A percentile compares a stretch with the other conserved stretches of the same genome.
Evolutionary conservation across 2,113 vertebrate genomes (phyloP).

Genomic region (Crotalus viridis): DNA sequence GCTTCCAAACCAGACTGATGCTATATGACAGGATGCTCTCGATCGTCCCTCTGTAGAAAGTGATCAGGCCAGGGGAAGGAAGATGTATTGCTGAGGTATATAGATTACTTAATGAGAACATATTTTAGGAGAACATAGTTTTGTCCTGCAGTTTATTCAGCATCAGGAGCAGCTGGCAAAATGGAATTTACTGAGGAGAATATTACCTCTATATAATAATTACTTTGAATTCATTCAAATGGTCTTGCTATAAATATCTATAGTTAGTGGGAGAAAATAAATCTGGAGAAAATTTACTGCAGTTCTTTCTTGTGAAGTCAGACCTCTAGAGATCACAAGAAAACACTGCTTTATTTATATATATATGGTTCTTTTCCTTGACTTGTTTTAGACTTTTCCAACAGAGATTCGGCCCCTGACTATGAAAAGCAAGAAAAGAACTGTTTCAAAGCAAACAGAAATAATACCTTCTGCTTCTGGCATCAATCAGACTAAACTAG

Average conservation of each 20-base stretch:
- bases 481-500: slow-evolving; percentile 63
- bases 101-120: not conserved
- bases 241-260: not conserved
- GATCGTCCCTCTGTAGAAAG: too few species aligned
- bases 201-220: not conserved
- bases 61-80: too few species aligned
- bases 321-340: not conserved
- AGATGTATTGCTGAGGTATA: not conserved
- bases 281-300: not conserved
- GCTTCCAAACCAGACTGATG: too few species aligned
- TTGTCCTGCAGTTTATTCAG: not conserved
- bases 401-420: slow-evolving; percentile 56
- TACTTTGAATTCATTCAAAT: not conserved
- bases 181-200: not conserved
- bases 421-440: slow-evolving; percentile 60
- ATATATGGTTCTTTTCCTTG: slow-evolving; percentile 52
- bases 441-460: slow-evolving; percentile 9
- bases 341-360: not conserved
- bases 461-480: slow-evolving; percentile 9
- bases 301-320: not conserved
- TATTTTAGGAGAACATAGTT: not conserved
- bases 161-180: not conserved
- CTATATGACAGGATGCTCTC: too few species aligned
- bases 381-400: slow-evolving; percentile 61
- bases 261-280: not conserved